Base-by-base conservation (phyloP, 2,888 invertebrate genomes). In the Cristatella mucedo region DNA sequence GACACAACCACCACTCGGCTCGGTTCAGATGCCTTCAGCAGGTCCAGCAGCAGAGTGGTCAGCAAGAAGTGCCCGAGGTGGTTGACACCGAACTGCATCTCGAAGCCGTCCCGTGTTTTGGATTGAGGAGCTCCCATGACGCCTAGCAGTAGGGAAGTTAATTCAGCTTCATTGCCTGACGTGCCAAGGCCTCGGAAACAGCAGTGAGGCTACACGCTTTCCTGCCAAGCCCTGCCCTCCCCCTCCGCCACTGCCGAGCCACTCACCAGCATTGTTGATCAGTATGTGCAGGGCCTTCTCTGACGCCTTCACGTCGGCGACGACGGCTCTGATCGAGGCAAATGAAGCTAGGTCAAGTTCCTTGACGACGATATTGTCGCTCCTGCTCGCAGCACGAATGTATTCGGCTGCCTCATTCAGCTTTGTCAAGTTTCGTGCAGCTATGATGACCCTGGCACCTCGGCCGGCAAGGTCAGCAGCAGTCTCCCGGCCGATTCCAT, bases 401-500 rank as follows among this genome's bases (percentile, higher is more conserved):
- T 55, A 50, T 21, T 53, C 45, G 9, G 49, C 51, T 2, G 57
- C 56, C 20, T 41, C 40, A 15, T 54, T 45, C 9, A 52, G 59
- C 39, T 52, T 54, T 2, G 45, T 41, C n/a, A 47, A 31, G 41
- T 59, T 50, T 31, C 61, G 43, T 37, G 59, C 58, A 6, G 57
- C 59, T 22, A 61, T 38, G 11, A 59, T 48, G 3, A 61, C 53
- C 41, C 50, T 41, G 5, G 56, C 59, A 50, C 57, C 57, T 52
- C 58, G 49, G 22, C 36, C 44, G 5, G 55, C 54, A 2, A 61
- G 46, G 21, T 59, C 56, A n/a, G 40, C 44, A 9, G 55, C 60
- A 1, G 59, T 57, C 38, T 55, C 56, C 38, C 53, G 52, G 4
- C 61, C 61, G 21, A 61, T 59, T 1, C 61, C 61, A 21, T 55